Base-by-base conservation (phyloP, 2,888 invertebrate species). In the Plutella xylostella region DNA sequence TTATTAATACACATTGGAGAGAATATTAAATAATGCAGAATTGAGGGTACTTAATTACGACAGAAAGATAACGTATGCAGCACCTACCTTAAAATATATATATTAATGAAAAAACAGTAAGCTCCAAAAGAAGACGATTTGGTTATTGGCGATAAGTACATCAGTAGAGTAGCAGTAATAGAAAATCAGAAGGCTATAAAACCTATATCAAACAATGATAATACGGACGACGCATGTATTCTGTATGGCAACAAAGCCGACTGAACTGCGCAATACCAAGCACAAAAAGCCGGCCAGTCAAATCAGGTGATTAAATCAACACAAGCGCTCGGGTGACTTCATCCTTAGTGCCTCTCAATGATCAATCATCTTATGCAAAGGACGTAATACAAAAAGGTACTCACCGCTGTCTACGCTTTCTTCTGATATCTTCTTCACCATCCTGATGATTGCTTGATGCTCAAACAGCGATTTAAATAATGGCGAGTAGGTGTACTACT, bases 391-490 rank as follows among this genome's bases (percentile, higher is more conserved):
- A 22, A 38, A 22, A 42, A 48, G 34, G 14, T 20, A 75, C 84
- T 83, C 61, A 85, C 85, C 85, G 64, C 83, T 83, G 67, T 84
- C 84, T 71, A 82, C 82, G 71, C 84, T 82, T 67, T 85, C 85
- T 75, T 85, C 85, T 60, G 82, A 83, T 67, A 85, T 82, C 75
- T 85, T 85, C 74, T 85, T 85, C 69, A 85, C 85, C 85, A 85
- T 85, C 67, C 60, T 82, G 68, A 70, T 64, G 57, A 53, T 71
- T 72, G 68, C 65, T 63, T 72, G 73, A 71, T 74, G 65, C 66
- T 68, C 73, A 72, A 68, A 68, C 65, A 72, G 67, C 66, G 62
- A 74, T 73, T 72, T 73, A 72, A 67, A 65, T 63, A 65, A 62
- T 68, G 14, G 65, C 57, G 78, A 79, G 82, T 75, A 79, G 78